A percentile compares a stretch with the other conserved stretches of the same genome.
Conservation (phyloP, 2,888 invertebrate genomes). For the Shargacucullia verbasci region DNA sequence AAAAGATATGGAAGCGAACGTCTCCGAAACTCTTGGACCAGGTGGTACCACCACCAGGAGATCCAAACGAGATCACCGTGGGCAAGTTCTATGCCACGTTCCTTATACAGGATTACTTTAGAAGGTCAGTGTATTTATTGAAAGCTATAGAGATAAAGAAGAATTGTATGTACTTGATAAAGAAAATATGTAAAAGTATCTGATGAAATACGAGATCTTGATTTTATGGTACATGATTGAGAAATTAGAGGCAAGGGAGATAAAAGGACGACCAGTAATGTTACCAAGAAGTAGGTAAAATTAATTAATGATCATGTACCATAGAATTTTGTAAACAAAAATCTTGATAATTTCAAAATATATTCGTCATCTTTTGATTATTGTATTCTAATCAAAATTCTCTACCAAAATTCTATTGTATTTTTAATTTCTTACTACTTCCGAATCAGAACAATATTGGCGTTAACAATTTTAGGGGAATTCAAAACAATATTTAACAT, state of each 20-base stretch:
- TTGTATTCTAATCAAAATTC: no score
- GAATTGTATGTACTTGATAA: no score
- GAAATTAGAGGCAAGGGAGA: no score
- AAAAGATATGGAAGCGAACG: slow-evolving; percentile 99
- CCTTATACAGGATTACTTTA: slow-evolving; percentile 99
- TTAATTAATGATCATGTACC: slow-evolving; percentile 5
- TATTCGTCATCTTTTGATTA: no score
- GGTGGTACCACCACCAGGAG: slow-evolving; percentile 99
- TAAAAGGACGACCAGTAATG: no score
- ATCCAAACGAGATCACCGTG: slow-evolving; percentile 99
- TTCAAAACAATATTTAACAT: background rate
- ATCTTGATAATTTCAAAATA: no score
- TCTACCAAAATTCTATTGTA: background rate
- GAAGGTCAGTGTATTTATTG: slow-evolving; percentile 88
- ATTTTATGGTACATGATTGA: no score
- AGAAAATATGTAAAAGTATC: no score
- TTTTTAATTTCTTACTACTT: slow-evolving; percentile 1
- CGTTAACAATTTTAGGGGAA: slow-evolving; percentile 31
- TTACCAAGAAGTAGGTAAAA: no score
- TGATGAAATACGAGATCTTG: no score
- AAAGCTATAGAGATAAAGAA: no score
- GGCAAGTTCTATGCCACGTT: slow-evolving; percentile 99
- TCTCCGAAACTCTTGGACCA: slow-evolving; percentile 98
- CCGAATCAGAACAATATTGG: slow-evolving; percentile 35
- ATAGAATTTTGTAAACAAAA: background rate